Conservation (phyloP, 2,113 vertebrate species). For the Diglossa brunneiventris region DNA sequence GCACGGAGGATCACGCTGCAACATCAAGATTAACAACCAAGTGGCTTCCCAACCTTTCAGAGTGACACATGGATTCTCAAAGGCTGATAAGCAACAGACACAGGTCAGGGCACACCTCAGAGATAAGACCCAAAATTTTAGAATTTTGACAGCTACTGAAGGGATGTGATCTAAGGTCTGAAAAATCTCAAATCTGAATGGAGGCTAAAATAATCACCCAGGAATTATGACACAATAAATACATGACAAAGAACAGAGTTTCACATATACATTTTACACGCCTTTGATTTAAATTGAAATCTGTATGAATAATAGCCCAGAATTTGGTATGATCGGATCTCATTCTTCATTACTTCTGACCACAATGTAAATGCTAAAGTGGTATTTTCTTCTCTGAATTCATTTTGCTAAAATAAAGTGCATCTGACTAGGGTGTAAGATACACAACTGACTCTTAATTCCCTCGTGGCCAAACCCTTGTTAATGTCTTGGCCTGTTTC, state of each 20-base stretch:
- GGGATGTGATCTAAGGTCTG: neutral
- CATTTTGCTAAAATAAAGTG: neutral
- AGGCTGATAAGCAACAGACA: neutral
- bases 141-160: neutral
- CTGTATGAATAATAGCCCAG: neutral
- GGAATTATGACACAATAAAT: neutral
- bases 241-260: neutral
- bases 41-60: neutral
- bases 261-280: neutral
- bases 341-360: neutral
- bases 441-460: slow-evolving; percentile 65
- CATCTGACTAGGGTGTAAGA: slow-evolving; percentile 53
- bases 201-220: neutral
- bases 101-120: neutral
- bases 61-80: neutral
- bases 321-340: neutral
- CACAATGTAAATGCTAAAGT: neutral
- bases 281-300: neutral
- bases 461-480: slow-evolving; percentile 68
- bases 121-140: neutral
- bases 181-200: neutral
- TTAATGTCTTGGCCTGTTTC: slow-evolving; percentile 76
- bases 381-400: neutral
- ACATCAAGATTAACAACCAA: neutral
- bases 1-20: neutral